These are phyloP conservation scores for Tenrec ecaudatus DNA, from an alignment of 2,113 vertebrate species.

Conservation along the genomic window DNA sequence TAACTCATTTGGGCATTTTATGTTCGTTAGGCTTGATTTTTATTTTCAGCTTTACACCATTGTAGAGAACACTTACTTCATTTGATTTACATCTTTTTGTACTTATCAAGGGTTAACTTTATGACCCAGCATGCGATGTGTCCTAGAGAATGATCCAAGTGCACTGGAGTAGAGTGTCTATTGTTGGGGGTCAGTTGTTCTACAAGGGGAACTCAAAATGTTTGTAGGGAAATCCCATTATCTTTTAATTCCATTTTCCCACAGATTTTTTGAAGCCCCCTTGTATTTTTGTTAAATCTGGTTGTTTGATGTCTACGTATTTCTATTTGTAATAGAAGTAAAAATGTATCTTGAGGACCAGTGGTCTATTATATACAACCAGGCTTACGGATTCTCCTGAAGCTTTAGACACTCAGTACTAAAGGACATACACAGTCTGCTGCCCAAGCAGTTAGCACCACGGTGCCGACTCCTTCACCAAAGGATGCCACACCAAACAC, in stretches of 20 bases:
- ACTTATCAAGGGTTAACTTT: background rate
- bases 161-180: background rate
- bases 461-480: conserved; percentile 85
- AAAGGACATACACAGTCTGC: conserved; percentile 87
- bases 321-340: background rate
- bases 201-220: background rate
- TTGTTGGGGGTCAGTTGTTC: background rate
- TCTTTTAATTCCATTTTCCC: no score
- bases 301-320: background rate
- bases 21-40: no score
- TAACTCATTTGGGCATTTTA: no score
- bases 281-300: background rate
- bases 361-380: background rate
- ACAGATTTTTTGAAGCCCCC: no score
- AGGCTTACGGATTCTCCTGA: background rate
- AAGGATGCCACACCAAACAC: conserved; percentile 88
- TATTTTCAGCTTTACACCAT: background rate
- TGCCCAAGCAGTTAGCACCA: conserved; percentile 86
- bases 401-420: background rate
- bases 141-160: background rate
- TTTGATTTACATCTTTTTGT: background rate
- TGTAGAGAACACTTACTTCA: background rate
- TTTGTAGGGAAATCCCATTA: no score
- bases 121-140: background rate
- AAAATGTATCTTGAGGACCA: conserved; percentile 5